Evolutionary conservation across 2,888 invertebrate genomes (phyloP).

Genomic region (Lymantria dispar): DNA sequence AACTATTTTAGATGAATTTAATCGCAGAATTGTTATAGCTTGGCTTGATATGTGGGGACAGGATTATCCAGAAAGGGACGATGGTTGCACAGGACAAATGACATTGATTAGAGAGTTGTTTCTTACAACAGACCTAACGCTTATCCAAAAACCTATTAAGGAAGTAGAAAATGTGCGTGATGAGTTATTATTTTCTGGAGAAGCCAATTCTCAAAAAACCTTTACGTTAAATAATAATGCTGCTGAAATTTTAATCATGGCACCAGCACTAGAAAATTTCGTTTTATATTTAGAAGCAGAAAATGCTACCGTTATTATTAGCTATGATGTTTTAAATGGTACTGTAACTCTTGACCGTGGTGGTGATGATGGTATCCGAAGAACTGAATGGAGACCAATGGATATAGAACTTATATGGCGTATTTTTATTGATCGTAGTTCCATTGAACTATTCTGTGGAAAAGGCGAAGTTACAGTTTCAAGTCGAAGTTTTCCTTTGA

Average conservation of each 20-base stretch:
- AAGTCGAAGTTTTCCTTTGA: conserved; percentile 54
- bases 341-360: conserved; percentile 57
- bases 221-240: conserved; percentile 43
- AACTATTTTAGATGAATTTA: conserved; percentile 44
- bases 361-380: conserved; percentile 53
- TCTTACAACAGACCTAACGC: conserved; percentile 37
- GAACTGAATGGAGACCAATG: conserved; percentile 52
- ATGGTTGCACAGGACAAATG: conserved; percentile 68
- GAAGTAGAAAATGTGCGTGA: conserved; percentile 38
- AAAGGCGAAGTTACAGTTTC: conserved; percentile 59
- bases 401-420: conserved; percentile 29
- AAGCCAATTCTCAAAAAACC: conserved; percentile 20
- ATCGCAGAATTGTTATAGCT: conserved; percentile 56
- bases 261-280: conserved; percentile 33
- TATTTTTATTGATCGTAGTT: conserved; percentile 59
- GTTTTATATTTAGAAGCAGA: conserved; percentile 45
- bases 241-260: conserved; percentile 48
- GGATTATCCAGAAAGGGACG: conserved; percentile 55
- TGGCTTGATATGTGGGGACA: conserved; percentile 75
- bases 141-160: conserved; percentile 54
- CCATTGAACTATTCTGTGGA: conserved; percentile 56
- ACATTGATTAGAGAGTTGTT: conserved; percentile 58
- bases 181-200: conserved; percentile 32
- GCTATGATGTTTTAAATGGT: conserved; percentile 38
- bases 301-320: conserved; percentile 40